phyloP scores from a whole-genome alignment of 2,113 vertebrate species.

The Lepisosteus osseus region DNA sequence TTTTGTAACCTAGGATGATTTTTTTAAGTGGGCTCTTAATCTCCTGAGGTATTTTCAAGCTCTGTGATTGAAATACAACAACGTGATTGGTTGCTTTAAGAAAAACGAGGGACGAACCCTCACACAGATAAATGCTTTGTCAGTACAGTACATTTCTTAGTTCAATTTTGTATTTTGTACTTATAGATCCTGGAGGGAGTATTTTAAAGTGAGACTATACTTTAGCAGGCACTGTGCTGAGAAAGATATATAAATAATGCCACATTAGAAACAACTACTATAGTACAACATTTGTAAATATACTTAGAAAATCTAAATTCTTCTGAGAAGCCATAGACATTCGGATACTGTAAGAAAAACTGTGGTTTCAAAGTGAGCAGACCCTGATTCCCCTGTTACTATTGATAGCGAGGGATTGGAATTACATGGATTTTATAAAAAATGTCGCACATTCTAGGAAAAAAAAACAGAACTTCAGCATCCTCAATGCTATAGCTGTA shows the following conservation, averaged over 20 bases:
- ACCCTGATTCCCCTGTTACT: constrained; percentile 45
- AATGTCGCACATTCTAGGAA: neutral
- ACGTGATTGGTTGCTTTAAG: neutral
- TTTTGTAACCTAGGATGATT: constrained; percentile 14
- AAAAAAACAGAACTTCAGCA: constrained; percentile 16
- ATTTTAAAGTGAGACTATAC: constrained; percentile 20
- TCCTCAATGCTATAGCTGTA: constrained; percentile 49
- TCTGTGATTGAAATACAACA: constrained; percentile 13
- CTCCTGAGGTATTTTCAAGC: constrained; percentile 50
- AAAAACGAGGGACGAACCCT: too few relatives aligned
- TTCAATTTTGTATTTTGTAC: neutral
- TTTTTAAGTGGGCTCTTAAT: constrained; percentile 12
- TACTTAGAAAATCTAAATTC: constrained; percentile 22
- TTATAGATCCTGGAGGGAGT: constrained; percentile 41
- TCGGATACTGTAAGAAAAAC: constrained; percentile 41
- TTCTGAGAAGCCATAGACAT: constrained; percentile 38
- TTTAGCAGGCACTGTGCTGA: constrained; percentile 53
- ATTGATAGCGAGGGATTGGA: constrained; percentile 28
- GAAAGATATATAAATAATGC: constrained; percentile 36
- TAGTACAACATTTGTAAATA: too few relatives aligned
- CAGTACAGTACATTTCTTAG: constrained; percentile 18
- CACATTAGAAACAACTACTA: constrained; percentile 16
- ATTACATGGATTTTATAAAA: constrained; percentile 19
- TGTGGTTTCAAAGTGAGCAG: constrained; percentile 33
- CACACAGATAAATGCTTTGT: neutral